A percentile compares a stretch with the other conserved stretches of the same genome.
Evolutionary conservation across 2,113 vertebrate genomes (phyloP).

Genomic region (Labeo rohita): DNA sequence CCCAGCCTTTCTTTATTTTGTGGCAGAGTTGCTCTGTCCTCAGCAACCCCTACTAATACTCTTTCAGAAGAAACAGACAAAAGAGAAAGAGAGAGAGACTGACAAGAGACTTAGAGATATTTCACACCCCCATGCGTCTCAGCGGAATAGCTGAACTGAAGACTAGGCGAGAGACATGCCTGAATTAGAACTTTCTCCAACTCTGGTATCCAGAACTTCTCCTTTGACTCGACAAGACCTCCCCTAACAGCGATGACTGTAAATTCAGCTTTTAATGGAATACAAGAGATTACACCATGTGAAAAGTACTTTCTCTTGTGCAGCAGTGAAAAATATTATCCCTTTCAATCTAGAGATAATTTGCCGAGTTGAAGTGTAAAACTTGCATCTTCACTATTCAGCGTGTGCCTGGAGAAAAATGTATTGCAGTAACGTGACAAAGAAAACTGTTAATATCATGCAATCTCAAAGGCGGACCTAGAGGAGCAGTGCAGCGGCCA

Average conservation of each 20-base stretch:
- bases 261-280: conserved; percentile 35
- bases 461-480: conserved; percentile 15
- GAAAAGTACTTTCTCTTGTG: background rate
- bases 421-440: background rate
- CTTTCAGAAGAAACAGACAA: conserved; percentile 52
- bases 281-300: conserved; percentile 3
- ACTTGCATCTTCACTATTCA: conserved; percentile 23
- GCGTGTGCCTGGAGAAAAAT: conserved; percentile 19
- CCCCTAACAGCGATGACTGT: background rate
- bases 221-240: conserved; percentile 34
- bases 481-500: conserved; percentile 2
- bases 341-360: conserved; percentile 25
- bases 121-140: conserved; percentile 49
- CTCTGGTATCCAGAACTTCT: conserved; percentile 45
- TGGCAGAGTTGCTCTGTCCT: conserved; percentile 48
- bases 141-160: conserved; percentile 39
- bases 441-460: conserved; percentile 35
- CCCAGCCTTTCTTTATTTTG: conserved; percentile 26
- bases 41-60: conserved; percentile 52
- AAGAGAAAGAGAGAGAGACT: conserved; percentile 36
- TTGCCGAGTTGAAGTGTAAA: conserved; percentile 4
- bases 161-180: conserved; percentile 34
- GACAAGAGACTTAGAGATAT: conserved; percentile 56
- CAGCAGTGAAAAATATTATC: background rate
- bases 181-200: conserved; percentile 51